phyloP scores from a whole-genome alignment of 2,888 invertebrate genomes.

The Anodontia alba region DNA sequence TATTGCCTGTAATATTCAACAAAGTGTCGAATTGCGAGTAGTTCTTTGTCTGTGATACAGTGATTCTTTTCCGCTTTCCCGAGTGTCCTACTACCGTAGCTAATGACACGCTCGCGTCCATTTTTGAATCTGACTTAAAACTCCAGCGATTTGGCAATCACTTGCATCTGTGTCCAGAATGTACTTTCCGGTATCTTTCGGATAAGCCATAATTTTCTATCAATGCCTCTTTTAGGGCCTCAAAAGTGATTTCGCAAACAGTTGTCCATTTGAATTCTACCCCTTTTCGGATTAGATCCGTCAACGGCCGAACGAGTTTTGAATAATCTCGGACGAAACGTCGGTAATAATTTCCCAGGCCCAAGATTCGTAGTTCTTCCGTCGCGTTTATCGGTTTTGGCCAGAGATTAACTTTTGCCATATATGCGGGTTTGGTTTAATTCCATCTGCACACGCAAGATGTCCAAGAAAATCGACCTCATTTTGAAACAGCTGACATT shows the following conservation, averaged over 20 bases:
- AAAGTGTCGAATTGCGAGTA: no score
- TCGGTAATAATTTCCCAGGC: constrained; percentile 22
- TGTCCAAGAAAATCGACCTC: constrained; percentile 31
- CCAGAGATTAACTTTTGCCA: constrained; percentile 5
- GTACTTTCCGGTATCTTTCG: constrained; percentile 24
- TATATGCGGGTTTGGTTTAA: not conserved
- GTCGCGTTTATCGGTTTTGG: constrained; percentile 6
- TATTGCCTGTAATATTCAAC: no score
- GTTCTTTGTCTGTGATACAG: no score
- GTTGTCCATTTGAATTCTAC: constrained; percentile 16
- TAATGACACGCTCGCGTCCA: not conserved
- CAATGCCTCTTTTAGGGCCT: constrained; percentile 28
- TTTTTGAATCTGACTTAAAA: constrained; percentile 5
- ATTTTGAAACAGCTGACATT: constrained; percentile 24
- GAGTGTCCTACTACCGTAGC: no score
- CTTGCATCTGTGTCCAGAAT: constrained; percentile 8
- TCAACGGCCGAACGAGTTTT: constrained; percentile 26
- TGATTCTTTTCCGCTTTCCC: no score
- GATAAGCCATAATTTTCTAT: constrained; percentile 50
- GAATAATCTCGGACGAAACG: constrained; percentile 29
- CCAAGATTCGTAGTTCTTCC: constrained; percentile 15
- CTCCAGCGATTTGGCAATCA: not conserved
- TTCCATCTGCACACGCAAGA: not conserved
- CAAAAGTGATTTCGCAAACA: constrained; percentile 34
- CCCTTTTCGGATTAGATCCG: constrained; percentile 22